A percentile compares a stretch with the other conserved stretches of the same genome.
Conservation (phyloP, 2,888 invertebrate genomes). For the Diloba caeruleocephala region DNA sequence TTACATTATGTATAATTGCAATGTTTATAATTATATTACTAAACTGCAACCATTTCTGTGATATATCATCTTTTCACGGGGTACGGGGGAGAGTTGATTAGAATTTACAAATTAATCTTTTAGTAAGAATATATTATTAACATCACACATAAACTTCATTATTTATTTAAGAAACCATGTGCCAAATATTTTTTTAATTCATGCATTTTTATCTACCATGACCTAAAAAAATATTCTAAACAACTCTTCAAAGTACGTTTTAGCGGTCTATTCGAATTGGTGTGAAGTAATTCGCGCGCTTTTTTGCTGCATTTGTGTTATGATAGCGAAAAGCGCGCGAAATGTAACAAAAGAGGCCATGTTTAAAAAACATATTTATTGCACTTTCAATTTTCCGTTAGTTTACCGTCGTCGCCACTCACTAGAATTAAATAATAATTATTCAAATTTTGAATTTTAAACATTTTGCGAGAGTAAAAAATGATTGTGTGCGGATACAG, state of each 20-base stretch:
- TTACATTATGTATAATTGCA: slow-evolving; percentile 38
- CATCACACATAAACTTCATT: slow-evolving; percentile 21
- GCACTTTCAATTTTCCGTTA: slow-evolving; percentile 74
- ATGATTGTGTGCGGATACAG: slow-evolving; percentile 63
- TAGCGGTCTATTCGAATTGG: slow-evolving; percentile 46
- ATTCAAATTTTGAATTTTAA: slow-evolving; percentile 75
- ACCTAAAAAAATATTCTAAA: slow-evolving; percentile 17
- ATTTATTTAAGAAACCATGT: slow-evolving; percentile 56
- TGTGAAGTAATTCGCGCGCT: too few relatives aligned
- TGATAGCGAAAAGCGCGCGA: slow-evolving; percentile 47
- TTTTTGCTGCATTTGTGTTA: too few relatives aligned
- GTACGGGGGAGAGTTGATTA: slow-evolving; percentile 59
- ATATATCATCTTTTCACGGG: slow-evolving; percentile 71
- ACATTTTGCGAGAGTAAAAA: slow-evolving; percentile 61
- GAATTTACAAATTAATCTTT: slow-evolving; percentile 20
- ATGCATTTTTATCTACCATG: slow-evolving; percentile 17
- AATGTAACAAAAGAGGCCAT: slow-evolving; percentile 34
- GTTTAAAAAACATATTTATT: slow-evolving; percentile 63
- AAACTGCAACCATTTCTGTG: slow-evolving; percentile 70
- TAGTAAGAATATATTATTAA: slow-evolving; percentile 18
- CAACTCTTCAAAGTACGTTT: slow-evolving; percentile 50
- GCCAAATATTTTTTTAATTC: slow-evolving; percentile 57
- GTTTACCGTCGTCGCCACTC: slow-evolving; percentile 71
- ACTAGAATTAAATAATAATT: slow-evolving; percentile 66
- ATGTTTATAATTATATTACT: slow-evolving; percentile 43